Base-by-base conservation (phyloP, 2,888 invertebrate genomes). In the Dynastes maya region DNA sequence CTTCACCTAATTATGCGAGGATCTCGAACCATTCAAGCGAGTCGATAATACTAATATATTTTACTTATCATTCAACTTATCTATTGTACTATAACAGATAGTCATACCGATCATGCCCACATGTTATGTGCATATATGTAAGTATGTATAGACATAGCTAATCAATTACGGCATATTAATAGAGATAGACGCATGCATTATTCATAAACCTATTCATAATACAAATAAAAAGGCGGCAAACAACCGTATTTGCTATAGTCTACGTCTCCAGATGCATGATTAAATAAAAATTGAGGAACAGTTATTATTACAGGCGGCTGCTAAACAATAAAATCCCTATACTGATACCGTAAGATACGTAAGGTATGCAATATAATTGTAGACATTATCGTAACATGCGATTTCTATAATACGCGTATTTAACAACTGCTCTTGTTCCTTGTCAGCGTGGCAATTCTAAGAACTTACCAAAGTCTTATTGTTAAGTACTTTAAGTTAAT, bases 201-300 rank as follows among this genome's bases (percentile, higher is more conserved):
- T 32, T 63, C 63, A 63, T 63, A 32, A 63, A 63, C 32, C 32
- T 27, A 29, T 13, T 63, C 63, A n/a, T 4, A 63, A 29, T 13
- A 63, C 13, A 27, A 32, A 58, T 58, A 58, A 63, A 63, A 13
- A 29, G 27, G 27, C 32, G n/a, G 2, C 27, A 29, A 63, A 63
- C 32, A 63, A 63, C 63, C 32, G 63, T 32, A 63, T 63, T 63
- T 32, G 9, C 29, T 58, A 13, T 32, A 32, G 63, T 63, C 63
- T 29, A 29, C 61, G 29, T 61, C 11, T 32, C 63, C 63, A 13
- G 29, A 63, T 63, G 63, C 63, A 63, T 63, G 32, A 63, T 63
- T 63, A 63, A 32, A 27, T 27, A 63, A 63, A 63, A 63, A 63
- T 13, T 13, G 32, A 29, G 2, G 11, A 63, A 63, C 63, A 32